Evolutionary conservation across 2,797 vertebrate genomes (phyloP).

Genomic region (Stomatorhinus walkeri): DNA sequence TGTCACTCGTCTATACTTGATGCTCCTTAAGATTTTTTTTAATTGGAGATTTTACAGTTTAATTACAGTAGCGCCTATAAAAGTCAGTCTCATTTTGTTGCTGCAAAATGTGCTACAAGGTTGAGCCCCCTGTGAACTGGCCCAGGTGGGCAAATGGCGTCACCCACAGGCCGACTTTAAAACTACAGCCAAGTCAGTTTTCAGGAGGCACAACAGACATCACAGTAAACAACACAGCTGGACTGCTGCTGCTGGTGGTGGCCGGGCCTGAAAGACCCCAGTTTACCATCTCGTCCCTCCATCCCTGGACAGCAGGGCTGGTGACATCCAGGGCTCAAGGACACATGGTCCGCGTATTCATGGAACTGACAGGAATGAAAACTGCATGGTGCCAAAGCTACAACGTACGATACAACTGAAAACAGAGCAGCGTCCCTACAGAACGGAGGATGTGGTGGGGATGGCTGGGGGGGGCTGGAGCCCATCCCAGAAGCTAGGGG

Average conservation of each 20-base stretch:
- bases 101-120: background rate
- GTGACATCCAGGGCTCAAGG: constrained; percentile 16
- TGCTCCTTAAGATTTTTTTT: background rate
- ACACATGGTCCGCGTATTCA: constrained; percentile 15
- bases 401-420: constrained; percentile 11
- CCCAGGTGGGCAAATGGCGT: background rate
- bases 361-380: constrained; percentile 18
- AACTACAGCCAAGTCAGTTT: background rate
- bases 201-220: background rate
- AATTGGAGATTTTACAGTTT: background rate
- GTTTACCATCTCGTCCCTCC: background rate
- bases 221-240: background rate
- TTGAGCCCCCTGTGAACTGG: background rate
- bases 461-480: background rate
- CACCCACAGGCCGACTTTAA: background rate
- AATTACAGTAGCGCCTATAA: background rate
- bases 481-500: background rate
- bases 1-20: background rate
- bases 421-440: constrained; percentile 7
- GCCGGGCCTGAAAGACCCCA: background rate
- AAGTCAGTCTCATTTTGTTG: background rate
- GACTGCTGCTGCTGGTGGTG: background rate
- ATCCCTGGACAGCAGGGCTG: constrained; percentile 8
- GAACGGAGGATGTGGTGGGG: background rate
- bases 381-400: constrained; percentile 15